Evolutionary conservation across 2,888 invertebrate species (phyloP).

Genomic region (Platypus cylindrus): DNA sequence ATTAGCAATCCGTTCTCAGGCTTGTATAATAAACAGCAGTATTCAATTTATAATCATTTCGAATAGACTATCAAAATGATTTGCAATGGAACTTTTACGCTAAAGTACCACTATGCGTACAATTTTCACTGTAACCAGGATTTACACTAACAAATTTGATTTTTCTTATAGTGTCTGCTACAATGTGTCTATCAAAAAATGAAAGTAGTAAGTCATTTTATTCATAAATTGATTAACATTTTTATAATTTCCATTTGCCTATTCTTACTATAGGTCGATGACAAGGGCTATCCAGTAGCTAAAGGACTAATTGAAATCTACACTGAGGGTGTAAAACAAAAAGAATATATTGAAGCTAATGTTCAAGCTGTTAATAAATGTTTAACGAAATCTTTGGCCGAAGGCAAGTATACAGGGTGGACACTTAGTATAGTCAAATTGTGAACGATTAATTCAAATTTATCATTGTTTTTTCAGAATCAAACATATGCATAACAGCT

Average conservation of each 20-base stretch:
- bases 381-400: no score
- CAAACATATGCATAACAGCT: constrained; percentile 59
- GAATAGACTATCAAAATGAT: no score
- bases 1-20: no score
- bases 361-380: constrained; percentile 57
- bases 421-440: no score
- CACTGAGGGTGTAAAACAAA: constrained; percentile 65
- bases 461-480: constrained; percentile 39
- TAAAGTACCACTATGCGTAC: no score
- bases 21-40: no score
- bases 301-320: constrained; percentile 61
- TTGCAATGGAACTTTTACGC: no score
- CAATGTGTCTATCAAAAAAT: constrained; percentile 70
- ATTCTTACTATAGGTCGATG: constrained; percentile 57
- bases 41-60: no score
- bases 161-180: constrained; percentile 54
- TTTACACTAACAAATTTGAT: no score
- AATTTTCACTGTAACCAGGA: no score
- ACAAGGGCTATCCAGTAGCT: constrained; percentile 58
- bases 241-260: not conserved
- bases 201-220: constrained; percentile 53
- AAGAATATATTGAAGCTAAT: constrained; percentile 63
- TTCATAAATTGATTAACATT: not conserved
- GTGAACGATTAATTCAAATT: constrained; percentile 8
- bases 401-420: no score